These are phyloP conservation scores for Cynodonichthys magdalenae DNA, from an alignment of 2,797 vertebrate species.

Conservation along the genomic window DNA sequence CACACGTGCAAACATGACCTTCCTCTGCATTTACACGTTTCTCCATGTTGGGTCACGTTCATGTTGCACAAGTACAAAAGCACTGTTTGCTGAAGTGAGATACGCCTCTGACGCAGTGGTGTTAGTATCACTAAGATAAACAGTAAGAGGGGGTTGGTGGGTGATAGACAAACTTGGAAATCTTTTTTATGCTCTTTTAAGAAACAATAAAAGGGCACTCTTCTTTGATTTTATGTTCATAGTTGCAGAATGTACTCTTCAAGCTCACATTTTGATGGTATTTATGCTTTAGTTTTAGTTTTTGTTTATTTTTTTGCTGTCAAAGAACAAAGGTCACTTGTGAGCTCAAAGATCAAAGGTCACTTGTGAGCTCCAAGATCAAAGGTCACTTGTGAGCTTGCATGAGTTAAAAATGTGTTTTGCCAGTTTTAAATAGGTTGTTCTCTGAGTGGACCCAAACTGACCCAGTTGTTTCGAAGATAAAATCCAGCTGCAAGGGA, in stretches of 20 bases:
- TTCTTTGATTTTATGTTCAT: conserved; percentile 10
- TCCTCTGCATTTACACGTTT: conserved; percentile 5
- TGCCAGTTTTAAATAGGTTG: neutral
- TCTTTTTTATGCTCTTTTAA: neutral
- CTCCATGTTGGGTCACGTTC: conserved; percentile 2
- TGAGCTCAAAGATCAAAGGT: neutral
- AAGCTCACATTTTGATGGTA: conserved; percentile 5
- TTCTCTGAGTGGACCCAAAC: neutral
- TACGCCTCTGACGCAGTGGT: conserved; percentile 54
- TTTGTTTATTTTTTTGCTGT: neutral
- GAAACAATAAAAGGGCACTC: neutral
- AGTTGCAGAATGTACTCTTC: neutral
- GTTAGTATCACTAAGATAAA: conserved; percentile 42
- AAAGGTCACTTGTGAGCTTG: neutral
- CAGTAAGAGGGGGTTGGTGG: conserved; percentile 10
- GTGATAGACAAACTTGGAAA: conserved; percentile 21
- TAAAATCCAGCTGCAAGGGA: neutral
- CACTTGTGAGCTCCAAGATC: neutral
- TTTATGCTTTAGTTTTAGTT: neutral
- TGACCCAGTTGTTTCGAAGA: too few relatives aligned
- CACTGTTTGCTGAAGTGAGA: conserved; percentile 53
- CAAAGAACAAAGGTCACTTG: neutral
- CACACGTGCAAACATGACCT: neutral
- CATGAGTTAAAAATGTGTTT: neutral
- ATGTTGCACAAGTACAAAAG: conserved; percentile 28